These are phyloP conservation scores for Patiria miniata DNA, from an alignment of 35 echinoderm and acorn worm species.

Conservation along the genomic window DNA sequence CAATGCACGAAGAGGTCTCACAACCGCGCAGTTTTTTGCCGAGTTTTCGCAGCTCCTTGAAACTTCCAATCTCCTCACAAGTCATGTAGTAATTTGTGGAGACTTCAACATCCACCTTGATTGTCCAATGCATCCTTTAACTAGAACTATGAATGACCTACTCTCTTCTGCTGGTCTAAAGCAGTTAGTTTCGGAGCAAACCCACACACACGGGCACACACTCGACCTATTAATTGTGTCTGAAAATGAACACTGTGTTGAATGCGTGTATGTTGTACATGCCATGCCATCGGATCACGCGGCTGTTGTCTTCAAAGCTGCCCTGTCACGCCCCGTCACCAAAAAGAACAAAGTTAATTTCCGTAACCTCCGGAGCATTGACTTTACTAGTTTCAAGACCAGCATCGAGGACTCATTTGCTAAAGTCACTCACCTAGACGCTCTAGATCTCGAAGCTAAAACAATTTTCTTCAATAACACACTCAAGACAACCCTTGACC, in stretches of 20 bases:
- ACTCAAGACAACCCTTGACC: not conserved
- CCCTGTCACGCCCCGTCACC: not conserved
- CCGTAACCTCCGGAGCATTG: not conserved
- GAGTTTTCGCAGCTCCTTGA: conserved; percentile 27
- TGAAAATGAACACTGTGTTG: not conserved
- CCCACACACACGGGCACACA: conserved; percentile 4
- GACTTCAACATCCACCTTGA: conserved; percentile 51
- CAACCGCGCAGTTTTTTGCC: not conserved
- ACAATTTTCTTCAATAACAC: not conserved
- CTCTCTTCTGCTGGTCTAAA: conserved; percentile 6
- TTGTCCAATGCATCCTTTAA: not conserved
- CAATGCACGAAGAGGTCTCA: not conserved
- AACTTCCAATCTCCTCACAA: not conserved
- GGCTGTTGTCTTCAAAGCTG: not conserved
- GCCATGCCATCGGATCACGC: conserved; percentile 20
- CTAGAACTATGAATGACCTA: conserved; percentile 17
- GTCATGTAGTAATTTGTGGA: conserved; percentile 16
- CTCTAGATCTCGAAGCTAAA: not conserved
- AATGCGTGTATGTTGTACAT: not conserved
- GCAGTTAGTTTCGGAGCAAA: conserved; percentile 3
- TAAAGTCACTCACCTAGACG: not conserved
- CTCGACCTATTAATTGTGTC: conserved; percentile 27
- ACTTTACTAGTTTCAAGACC: not conserved
- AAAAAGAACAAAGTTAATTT: not conserved
- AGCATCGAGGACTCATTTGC: not conserved